A percentile compares a stretch with the other conserved stretches of the same genome.
Evolutionary conservation across 2,888 invertebrate genomes (phyloP).

Genomic region (Philonicus albiceps): DNA sequence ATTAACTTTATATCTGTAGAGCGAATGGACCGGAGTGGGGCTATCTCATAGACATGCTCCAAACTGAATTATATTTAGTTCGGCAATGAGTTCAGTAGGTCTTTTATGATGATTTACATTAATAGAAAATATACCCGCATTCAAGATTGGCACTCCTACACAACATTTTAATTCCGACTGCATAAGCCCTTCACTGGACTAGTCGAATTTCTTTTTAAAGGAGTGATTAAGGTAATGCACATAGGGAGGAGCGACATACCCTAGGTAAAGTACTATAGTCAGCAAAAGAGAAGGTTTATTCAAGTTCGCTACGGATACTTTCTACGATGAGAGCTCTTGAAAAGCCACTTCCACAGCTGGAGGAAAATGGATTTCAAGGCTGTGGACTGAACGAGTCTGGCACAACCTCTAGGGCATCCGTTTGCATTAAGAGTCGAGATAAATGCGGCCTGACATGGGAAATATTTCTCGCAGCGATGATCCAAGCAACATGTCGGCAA

Average conservation of each 20-base stretch:
- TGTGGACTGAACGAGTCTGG: neutral
- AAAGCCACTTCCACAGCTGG: neutral
- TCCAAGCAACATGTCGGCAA: neutral
- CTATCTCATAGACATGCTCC: neutral
- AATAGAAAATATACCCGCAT: neutral
- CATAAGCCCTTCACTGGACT: neutral
- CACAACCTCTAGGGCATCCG: neutral
- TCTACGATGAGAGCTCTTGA: neutral
- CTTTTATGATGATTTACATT: neutral
- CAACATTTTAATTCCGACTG: neutral
- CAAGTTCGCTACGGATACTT: neutral
- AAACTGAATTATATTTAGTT: neutral
- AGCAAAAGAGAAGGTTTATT: neutral
- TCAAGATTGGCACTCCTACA: neutral
- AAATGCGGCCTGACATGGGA: slow-evolving; percentile 12
- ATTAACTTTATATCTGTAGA: neutral
- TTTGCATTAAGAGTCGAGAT: neutral
- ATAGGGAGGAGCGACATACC: neutral
- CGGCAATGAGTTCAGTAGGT: neutral
- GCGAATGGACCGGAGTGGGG: neutral
- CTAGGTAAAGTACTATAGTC: neutral
- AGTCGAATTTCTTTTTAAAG: neutral
- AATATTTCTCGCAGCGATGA: slow-evolving; percentile 6
- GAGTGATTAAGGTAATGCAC: neutral
- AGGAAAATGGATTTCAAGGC: neutral